Percentiles rank a stretch among this genome's conserved stretches.
Evolutionary conservation across 2,797 vertebrate species (phyloP).

Genomic region (Glossophaga mutica): DNA sequence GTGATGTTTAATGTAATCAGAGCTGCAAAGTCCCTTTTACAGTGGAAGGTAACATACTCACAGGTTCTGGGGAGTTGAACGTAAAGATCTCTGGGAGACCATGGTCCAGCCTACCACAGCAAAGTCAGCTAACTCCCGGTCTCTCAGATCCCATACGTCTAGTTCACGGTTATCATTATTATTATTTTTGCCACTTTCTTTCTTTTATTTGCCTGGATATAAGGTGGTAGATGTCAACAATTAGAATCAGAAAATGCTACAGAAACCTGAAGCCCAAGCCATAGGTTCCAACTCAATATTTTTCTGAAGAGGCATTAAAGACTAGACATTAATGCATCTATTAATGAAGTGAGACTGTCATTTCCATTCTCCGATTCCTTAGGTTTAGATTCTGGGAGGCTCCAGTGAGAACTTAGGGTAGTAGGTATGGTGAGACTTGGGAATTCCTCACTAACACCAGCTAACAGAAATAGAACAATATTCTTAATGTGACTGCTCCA

Average conservation of each 20-base stretch:
- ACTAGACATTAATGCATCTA: background rate
- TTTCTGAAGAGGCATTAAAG: background rate
- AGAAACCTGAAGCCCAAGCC: too few relatives aligned
- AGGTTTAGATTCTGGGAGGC: background rate
- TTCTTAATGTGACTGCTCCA: background rate
- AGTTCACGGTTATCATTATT: too few relatives aligned
- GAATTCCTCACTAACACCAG: background rate
- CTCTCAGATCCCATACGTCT: background rate
- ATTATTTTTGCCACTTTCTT: background rate
- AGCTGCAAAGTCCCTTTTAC: background rate
- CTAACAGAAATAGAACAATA: background rate
- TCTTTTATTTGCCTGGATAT: background rate
- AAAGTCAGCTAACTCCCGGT: background rate
- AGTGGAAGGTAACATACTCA: background rate
- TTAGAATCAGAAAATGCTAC: background rate
- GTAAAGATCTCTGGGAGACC: background rate
- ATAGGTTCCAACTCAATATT: background rate
- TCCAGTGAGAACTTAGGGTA: background rate
- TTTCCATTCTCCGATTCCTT: background rate
- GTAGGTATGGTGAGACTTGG: background rate
- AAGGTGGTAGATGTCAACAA: too few relatives aligned
- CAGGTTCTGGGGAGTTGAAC: background rate
- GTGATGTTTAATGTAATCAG: background rate
- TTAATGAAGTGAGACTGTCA: background rate
- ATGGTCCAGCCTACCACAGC: background rate